These are phyloP conservation scores for Petrocephalus zakoni DNA, from an alignment of 2,113 vertebrate species.

Conservation along the genomic window DNA sequence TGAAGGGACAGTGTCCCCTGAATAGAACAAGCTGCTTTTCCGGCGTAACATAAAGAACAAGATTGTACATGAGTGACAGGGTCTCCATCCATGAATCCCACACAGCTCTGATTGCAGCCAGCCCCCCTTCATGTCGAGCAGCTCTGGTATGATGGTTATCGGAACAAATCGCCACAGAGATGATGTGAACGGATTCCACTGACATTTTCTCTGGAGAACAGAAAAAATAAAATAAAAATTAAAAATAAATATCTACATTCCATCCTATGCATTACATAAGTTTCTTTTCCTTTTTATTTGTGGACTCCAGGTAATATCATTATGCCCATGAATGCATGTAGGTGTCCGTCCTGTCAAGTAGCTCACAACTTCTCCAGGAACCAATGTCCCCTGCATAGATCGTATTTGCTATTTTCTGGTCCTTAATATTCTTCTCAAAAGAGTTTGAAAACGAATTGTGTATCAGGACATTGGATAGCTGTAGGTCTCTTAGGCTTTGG, in stretches of 20 bases:
- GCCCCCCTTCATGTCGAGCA: neutral
- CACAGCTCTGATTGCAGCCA: neutral
- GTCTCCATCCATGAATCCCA: neutral
- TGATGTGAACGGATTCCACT: neutral
- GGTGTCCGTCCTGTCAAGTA: neutral
- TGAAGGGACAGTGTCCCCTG: constrained; percentile 1
- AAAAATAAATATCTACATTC: neutral
- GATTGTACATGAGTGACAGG: constrained; percentile 11
- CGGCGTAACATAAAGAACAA: neutral
- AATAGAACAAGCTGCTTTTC: neutral
- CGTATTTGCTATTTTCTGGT: neutral
- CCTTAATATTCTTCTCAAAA: neutral
- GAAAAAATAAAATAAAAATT: neutral
- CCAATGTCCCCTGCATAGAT: neutral
- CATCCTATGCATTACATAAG: neutral
- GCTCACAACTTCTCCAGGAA: neutral
- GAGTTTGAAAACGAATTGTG: neutral
- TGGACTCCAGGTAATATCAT: neutral
- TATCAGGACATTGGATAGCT: neutral
- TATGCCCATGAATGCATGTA: neutral
- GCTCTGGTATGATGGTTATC: neutral
- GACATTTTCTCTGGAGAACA: neutral
- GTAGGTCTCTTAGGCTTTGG: neutral
- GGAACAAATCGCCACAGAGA: neutral
- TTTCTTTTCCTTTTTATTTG: neutral